Base-by-base conservation (phyloP, 1,140 invertebrate genomes). In the Macrobrachium nipponense region DNA sequence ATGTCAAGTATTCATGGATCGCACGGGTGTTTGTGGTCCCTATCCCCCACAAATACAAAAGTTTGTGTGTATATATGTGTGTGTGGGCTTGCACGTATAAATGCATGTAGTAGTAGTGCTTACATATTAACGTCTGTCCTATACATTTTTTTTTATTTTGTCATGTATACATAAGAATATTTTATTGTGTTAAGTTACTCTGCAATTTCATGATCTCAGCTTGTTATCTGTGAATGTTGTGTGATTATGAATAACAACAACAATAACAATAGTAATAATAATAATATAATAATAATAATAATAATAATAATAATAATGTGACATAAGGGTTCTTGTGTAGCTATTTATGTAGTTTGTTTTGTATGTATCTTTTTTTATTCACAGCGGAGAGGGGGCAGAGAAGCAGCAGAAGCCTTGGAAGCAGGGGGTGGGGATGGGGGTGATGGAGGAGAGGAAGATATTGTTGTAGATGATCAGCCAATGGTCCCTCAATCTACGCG, bases 391-490 rank as follows among this genome's bases (percentile, higher is more conserved):
- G 94, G 92, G 89, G 93, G 92, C 88, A 96, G 94, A 91, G 95
- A 94, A 89, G 86, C 89, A n/a, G 85, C 90, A 8, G 90, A 89
- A 51, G 77, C 80, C 27, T 68, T 88, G 88, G 87, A 78, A 51
- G n/a, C 89, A 88, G 64, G 88, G 87, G 73, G 90, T 89, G 70
- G 78, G 27, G 81, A 88, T 15, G 72, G 82, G 81, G 80, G 85
- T 20, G 89, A 89, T 17, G 90, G 89, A 83, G 90, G 90, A 12
- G 95, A 96, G 70, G 95, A 97, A 70, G 96, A 95, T 90, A 94
- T 96, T 79, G 95, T 96, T 2, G 95, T 96, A 7, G 95, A 96
- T 90, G 93, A 93, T 51, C 86, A 87, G 64, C 80, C 86, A 23
- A 73, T 87, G 17, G 64, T 80, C 66, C 77, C 81, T n/a, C 68